These are phyloP conservation scores for Eurypyga helias DNA, from an alignment of 2,113 vertebrate species.

Conservation along the genomic window DNA sequence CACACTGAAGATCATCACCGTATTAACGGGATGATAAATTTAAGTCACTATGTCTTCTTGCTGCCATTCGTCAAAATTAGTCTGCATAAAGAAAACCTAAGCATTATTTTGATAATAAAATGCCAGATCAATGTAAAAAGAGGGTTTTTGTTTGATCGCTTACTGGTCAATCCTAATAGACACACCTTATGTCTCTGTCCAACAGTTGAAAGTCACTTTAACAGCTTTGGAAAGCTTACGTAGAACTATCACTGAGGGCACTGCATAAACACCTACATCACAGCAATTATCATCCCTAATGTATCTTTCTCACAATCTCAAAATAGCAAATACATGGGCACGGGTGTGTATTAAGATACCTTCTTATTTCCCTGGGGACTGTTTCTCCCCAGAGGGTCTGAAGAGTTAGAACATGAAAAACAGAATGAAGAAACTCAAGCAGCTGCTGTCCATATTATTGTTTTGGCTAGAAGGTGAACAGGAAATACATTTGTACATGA, in stretches of 20 bases:
- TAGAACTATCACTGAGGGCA: neutral
- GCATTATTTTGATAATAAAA: neutral
- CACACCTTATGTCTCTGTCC: neutral
- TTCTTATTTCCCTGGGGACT: neutral
- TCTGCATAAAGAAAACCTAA: neutral
- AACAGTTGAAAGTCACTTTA: neutral
- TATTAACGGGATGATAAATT: neutral
- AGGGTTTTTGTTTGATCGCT: accelerated
- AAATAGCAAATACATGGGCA: neutral
- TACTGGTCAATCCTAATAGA: neutral
- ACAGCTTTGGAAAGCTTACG: neutral
- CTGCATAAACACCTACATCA: neutral
- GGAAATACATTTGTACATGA: neutral
- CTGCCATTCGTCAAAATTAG: neutral
- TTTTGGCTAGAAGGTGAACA: neutral
- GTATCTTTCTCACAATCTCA: neutral
- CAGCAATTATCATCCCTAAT: neutral
- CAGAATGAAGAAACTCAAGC: neutral
- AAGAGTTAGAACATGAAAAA: neutral
- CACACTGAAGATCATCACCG: neutral
- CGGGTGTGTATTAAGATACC: neutral
- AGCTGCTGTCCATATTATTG: neutral
- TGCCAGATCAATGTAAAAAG: neutral
- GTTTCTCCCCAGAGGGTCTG: neutral
- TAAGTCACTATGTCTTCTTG: neutral